A percentile compares a stretch with the other conserved stretches of the same genome.
Conservation (phyloP, 92 coral and sea anemone species). For the Micromussa lordhowensis region DNA sequence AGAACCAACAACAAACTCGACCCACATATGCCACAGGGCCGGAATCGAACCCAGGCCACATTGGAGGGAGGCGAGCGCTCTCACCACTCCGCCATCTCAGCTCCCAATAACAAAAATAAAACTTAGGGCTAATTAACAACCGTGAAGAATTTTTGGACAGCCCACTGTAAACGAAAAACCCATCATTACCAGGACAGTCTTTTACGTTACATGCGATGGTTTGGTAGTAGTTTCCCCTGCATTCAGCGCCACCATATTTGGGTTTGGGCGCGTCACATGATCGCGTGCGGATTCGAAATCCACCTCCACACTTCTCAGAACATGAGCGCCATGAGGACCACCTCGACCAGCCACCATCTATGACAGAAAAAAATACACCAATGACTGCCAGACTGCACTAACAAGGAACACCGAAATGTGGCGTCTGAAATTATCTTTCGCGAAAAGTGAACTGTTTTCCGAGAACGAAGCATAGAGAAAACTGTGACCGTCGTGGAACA, state of each 20-base stretch:
- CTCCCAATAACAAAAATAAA: too few relatives aligned
- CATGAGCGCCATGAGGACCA: constrained; percentile 71
- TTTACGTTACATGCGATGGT: constrained; percentile 45
- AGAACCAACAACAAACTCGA: too few relatives aligned
- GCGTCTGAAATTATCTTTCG: too few relatives aligned
- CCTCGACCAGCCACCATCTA: constrained; percentile 69
- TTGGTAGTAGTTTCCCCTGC: constrained; percentile 54
- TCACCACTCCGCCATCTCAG: background rate
- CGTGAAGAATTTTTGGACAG: background rate
- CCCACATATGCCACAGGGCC: too few relatives aligned
- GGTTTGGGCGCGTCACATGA: constrained; percentile 66
- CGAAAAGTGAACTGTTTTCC: too few relatives aligned
- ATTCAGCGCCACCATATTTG: constrained; percentile 62
- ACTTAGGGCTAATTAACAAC: background rate
- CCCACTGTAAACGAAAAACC: background rate
- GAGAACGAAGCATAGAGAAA: too few relatives aligned
- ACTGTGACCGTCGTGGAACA: too few relatives aligned
- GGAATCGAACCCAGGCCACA: too few relatives aligned
- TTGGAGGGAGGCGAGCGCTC: background rate
- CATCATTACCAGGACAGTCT: constrained; percentile 56
- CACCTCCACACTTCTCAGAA: constrained; percentile 69
- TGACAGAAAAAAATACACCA: background rate
- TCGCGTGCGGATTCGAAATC: constrained; percentile 48
- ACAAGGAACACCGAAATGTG: background rate
- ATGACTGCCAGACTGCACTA: background rate